Base-by-base conservation (phyloP, 1,140 invertebrate species). In the Calliphora vicina region DNA sequence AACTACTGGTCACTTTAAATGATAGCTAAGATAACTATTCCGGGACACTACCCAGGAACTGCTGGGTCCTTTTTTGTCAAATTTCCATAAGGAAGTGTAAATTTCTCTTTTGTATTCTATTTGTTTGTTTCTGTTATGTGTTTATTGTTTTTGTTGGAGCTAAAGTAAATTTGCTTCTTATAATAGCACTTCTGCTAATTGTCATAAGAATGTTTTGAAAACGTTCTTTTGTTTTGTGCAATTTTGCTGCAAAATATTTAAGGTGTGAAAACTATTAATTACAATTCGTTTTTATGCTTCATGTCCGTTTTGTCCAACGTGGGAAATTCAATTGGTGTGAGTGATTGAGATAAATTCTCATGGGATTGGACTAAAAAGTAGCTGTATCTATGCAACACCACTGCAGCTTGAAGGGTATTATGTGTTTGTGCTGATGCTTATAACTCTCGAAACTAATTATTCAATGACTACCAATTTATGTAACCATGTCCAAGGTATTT, bases 11-110 rank as follows among this genome's bases (percentile, higher is more conserved):
- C n/a, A n/a, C n/a, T n/a, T n/a, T n/a, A n/a, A n/a, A n/a, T n/a
- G n/a, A n/a, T n/a, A n/a, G n/a, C n/a, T n/a, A n/a, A n/a, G n/a
- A n/a, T n/a, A n/a, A n/a, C n/a, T n/a, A n/a, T n/a, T n/a, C n/a
- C n/a, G n/a, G n/a, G n/a, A n/a, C n/a, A n/a, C n/a, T n/a, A n/a
- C n/a, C n/a, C n/a, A n/a, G n/a, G n/a, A n/a, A n/a, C n/a, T n/a
- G n/a, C n/a, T n/a, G n/a, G n/a, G n/a, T n/a, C n/a, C 6, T 67
- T 67, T 23, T 67, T 67, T 67, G 61, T 67, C n/a, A 5, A 67
- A 67, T 67, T 25, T 67, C 20, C 61, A 67, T 23, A 67, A 67
- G 61, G 61, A 67, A 67, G 61, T 67, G 61, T 67, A 67, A 67
- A 67, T 67, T 67, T 67, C 61, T 57, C n/a, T 67, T 67, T 67